Conservation (phyloP, 2,113 vertebrate genomes). For the Bujurquina vittata region DNA sequence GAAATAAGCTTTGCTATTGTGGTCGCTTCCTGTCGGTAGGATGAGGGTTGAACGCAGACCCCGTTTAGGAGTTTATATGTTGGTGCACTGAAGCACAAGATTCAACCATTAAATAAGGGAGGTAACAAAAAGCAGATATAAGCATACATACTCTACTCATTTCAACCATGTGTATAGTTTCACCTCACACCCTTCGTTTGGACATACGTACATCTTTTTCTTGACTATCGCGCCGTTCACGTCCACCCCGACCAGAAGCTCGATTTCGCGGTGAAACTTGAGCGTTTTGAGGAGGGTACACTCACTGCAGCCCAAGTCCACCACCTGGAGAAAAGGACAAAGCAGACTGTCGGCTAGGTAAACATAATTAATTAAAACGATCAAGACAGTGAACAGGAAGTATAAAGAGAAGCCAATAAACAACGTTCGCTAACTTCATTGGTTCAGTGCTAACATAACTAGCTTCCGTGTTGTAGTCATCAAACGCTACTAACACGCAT, state of each 20-base stretch:
- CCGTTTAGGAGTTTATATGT: background rate
- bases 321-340: slow-evolving; percentile 81
- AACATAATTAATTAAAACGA: background rate
- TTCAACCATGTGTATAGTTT: fast-evolving
- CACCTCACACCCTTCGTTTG: background rate
- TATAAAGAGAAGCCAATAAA: background rate
- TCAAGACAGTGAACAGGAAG: background rate
- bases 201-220: slow-evolving; percentile 81
- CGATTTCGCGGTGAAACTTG: slow-evolving; percentile 83
- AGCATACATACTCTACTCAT: background rate
- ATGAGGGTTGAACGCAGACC: no score
- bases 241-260: slow-evolving; percentile 90
- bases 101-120: background rate
- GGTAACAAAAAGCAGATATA: no score
- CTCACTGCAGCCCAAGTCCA: slow-evolving; percentile 90
- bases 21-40: no score
- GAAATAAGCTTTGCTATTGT: no score
- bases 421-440: background rate
- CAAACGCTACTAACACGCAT: background rate
- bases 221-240: slow-evolving; percentile 76
- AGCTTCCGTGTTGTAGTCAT: background rate
- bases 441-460: background rate
- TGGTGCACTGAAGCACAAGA: background rate
- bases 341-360: background rate
- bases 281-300: slow-evolving; percentile 86